A percentile compares a stretch with the other conserved stretches of the same genome.
phyloP scores from a whole-genome alignment of 2,888 invertebrate genomes.

The Eudemis profundana region DNA sequence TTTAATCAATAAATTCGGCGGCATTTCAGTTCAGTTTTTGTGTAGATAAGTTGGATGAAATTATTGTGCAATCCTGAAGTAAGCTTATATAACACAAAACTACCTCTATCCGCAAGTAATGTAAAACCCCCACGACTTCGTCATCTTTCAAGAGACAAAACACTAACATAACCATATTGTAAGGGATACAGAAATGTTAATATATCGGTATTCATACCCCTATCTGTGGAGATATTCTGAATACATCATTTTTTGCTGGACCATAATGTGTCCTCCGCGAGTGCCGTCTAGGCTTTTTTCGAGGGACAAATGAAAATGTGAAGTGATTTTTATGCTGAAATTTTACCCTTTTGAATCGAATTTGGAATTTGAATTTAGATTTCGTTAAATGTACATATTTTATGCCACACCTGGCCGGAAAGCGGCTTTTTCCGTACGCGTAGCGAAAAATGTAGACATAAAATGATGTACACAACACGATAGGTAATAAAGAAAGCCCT shows the following conservation, averaged over 20 bases:
- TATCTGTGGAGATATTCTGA: slow-evolving; percentile 55
- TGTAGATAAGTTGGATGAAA: neutral
- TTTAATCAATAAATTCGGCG: too few species aligned
- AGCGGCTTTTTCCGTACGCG: too few species aligned
- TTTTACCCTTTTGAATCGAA: neutral
- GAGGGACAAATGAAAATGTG: slow-evolving; percentile 8
- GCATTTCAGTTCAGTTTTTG: too few species aligned
- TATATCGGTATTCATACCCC: slow-evolving; percentile 52
- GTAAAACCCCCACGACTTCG: slow-evolving; percentile 1
- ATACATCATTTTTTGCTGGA: slow-evolving; percentile 53
- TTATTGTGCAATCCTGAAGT: neutral
- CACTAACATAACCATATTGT: slow-evolving; percentile 47
- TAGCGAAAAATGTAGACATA: too few species aligned
- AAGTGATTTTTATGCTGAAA: slow-evolving; percentile 14
- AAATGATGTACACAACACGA: too few species aligned
- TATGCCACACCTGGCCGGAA: too few species aligned
- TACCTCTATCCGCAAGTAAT: neutral
- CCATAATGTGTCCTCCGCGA: neutral
- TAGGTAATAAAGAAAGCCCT: too few species aligned
- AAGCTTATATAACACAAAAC: neutral
- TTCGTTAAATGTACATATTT: too few species aligned
- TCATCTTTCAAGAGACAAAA: slow-evolving; percentile 36
- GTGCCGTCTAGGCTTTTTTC: slow-evolving; percentile 2
- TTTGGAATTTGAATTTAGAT: too few species aligned
- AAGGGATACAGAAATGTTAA: slow-evolving; percentile 50